Conservation (phyloP, 2,888 invertebrate species). For the Liopterus haemorrhoidalis region DNA sequence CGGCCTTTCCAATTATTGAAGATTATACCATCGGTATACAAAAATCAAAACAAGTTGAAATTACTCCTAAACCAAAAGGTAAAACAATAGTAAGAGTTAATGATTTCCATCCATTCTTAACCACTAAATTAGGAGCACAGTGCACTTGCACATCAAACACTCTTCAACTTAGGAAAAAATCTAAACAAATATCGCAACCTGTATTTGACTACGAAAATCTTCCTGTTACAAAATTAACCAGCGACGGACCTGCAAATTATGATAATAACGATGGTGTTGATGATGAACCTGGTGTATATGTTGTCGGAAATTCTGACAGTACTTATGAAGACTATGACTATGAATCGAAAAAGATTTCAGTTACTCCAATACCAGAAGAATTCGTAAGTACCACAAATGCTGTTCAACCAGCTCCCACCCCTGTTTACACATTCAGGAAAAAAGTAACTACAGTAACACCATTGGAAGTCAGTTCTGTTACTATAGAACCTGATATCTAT, state of each 20-base stretch:
- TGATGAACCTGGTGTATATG: slow-evolving; percentile 18
- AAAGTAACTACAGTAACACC: slow-evolving; percentile 31
- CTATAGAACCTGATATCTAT: slow-evolving; percentile 16
- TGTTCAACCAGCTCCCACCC: slow-evolving; percentile 25
- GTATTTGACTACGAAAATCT: slow-evolving; percentile 29
- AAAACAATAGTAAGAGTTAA: slow-evolving; percentile 63
- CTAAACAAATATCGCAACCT: slow-evolving; percentile 32
- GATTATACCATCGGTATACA: slow-evolving; percentile 11
- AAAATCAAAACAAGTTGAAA: slow-evolving; percentile 46
- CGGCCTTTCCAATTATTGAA: slow-evolving; percentile 31
- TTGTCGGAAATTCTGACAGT: slow-evolving; percentile 12
- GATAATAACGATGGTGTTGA: slow-evolving; percentile 15
- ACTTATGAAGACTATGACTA: slow-evolving; percentile 37
- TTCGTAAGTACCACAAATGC: slow-evolving; percentile 28
- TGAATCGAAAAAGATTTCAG: slow-evolving; percentile 35
- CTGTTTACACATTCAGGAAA: slow-evolving; percentile 29
- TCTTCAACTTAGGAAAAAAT: slow-evolving; percentile 48
- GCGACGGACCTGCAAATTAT: slow-evolving; percentile 9
- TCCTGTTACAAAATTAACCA: slow-evolving; percentile 16
- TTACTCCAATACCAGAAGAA: slow-evolving; percentile 35
- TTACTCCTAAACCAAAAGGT: slow-evolving; percentile 49
- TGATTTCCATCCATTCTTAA: slow-evolving; percentile 64
- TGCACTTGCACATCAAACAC: slow-evolving; percentile 63
- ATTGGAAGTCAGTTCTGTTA: slow-evolving; percentile 21
- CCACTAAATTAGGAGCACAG: slow-evolving; percentile 66